phyloP scores from a whole-genome alignment of 1,140 invertebrate genomes.

The Agrypnia vestita region DNA sequence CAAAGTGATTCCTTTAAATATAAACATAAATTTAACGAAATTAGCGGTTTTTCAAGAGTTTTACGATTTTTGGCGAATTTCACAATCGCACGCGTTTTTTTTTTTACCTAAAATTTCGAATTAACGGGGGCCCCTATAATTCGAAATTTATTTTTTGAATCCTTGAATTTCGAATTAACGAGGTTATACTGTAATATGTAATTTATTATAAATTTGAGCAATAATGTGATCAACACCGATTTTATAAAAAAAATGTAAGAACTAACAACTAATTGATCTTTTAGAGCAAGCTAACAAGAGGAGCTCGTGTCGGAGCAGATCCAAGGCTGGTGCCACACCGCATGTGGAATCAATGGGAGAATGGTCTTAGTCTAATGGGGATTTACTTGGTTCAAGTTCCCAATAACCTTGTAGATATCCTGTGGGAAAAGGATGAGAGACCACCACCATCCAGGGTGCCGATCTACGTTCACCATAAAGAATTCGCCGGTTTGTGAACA shows the following conservation, averaged over 20 bases:
- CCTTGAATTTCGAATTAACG: too few relatives aligned
- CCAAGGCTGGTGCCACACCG: constrained; percentile 80
- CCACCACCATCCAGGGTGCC: constrained; percentile 71
- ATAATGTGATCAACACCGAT: too few relatives aligned
- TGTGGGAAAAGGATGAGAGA: constrained; percentile 82
- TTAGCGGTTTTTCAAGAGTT: too few relatives aligned
- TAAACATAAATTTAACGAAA: too few relatives aligned
- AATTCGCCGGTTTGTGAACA: constrained; percentile 65
- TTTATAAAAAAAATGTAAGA: not conserved
- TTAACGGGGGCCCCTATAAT: too few relatives aligned
- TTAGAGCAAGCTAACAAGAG: constrained; percentile 64
- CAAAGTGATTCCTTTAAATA: too few relatives aligned
- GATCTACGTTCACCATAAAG: constrained; percentile 73
- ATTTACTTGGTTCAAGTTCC: constrained; percentile 78
- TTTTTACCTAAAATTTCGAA: too few relatives aligned
- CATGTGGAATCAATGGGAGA: constrained; percentile 77
- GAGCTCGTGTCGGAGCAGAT: constrained; percentile 85
- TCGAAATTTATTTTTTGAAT: too few relatives aligned
- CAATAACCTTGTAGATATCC: constrained; percentile 85
- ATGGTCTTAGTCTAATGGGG: constrained; percentile 72
- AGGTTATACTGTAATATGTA: not conserved
- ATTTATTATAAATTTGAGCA: too few relatives aligned
- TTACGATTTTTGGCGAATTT: too few relatives aligned
- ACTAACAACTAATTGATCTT: too few relatives aligned
- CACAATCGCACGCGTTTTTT: too few relatives aligned